Percentiles rank a stretch among this genome's conserved stretches.
These are phyloP conservation scores for Enteromius afrohamiltoni DNA, from an alignment of 2,797 vertebrate genomes.

Conservation along the genomic window DNA sequence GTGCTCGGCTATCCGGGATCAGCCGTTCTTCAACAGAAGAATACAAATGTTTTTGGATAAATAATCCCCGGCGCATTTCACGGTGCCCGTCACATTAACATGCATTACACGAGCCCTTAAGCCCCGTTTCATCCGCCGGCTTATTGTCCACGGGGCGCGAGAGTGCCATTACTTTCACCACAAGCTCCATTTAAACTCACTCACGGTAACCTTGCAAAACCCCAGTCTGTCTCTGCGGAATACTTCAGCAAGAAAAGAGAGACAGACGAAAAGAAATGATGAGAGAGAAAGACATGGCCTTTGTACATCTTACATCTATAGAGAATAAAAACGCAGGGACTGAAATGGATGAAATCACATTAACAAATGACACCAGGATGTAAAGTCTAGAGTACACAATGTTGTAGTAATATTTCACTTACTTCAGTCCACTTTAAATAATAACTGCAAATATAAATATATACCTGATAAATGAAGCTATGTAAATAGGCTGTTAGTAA, in stretches of 20 bases:
- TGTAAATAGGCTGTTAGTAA: neutral
- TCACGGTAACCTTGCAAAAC: conserved; percentile 24
- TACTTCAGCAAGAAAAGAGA: conserved; percentile 1
- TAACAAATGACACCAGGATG: neutral
- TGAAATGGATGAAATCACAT: neutral
- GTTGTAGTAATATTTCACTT: neutral
- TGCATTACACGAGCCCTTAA: conserved; percentile 80
- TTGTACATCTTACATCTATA: neutral
- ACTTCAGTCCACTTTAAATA: neutral
- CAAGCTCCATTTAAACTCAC: conserved; percentile 59
- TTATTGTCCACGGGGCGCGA: conserved; percentile 67
- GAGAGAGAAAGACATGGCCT: neutral
- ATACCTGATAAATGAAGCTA: neutral
- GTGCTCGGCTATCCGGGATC: conserved; percentile 85
- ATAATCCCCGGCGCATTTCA: conserved; percentile 79
- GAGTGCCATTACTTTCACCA: conserved; percentile 65
- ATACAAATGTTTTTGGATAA: conserved; percentile 85
- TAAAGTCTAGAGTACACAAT: neutral
- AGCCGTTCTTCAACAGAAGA: conserved; percentile 80
- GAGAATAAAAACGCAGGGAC: neutral
- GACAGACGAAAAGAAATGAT: neutral
- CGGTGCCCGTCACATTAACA: conserved; percentile 78
- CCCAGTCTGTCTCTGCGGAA: neutral
- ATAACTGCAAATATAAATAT: neutral
- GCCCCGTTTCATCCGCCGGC: conserved; percentile 68